Evolutionary conservation across 2,797 vertebrate genomes (phyloP).

Genomic region (Tokudaia muenninki): DNA sequence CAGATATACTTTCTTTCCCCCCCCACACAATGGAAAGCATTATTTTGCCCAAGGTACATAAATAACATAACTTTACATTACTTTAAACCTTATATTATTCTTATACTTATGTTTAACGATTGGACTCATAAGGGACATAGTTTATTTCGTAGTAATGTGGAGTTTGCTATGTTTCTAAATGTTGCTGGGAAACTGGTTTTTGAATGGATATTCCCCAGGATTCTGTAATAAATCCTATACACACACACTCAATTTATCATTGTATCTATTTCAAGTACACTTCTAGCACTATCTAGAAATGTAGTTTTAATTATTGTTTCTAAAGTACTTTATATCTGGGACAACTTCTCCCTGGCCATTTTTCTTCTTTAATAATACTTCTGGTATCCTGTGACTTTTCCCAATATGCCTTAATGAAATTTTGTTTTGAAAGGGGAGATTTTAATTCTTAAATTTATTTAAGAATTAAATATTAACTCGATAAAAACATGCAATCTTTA

Average conservation of each 20-base stretch:
- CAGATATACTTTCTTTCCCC: not conserved
- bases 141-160: not conserved
- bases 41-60: not conserved
- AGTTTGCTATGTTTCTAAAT: not conserved
- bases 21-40: not conserved
- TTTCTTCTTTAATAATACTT: conserved; percentile 25
- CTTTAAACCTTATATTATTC: conserved; percentile 1
- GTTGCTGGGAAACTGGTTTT: not conserved
- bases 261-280: not conserved
- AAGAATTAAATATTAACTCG: not conserved
- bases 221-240: not conserved
- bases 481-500: conserved; percentile 21
- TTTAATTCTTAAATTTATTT: conserved; percentile 46
- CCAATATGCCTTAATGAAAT: conserved; percentile 5
- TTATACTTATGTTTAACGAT: not conserved
- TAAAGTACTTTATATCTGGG: not conserved
- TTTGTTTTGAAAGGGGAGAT: conserved; percentile 13
- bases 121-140: not conserved
- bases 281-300: not conserved
- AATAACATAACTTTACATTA: conserved; percentile 14
- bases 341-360: not conserved
- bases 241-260: conserved; percentile 21
- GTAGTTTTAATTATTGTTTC: conserved; percentile 31
- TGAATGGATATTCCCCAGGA: not conserved
- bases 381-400: not conserved